Base-by-base conservation (phyloP, 2,113 vertebrate species). In the Malurus alboscapulatus region DNA sequence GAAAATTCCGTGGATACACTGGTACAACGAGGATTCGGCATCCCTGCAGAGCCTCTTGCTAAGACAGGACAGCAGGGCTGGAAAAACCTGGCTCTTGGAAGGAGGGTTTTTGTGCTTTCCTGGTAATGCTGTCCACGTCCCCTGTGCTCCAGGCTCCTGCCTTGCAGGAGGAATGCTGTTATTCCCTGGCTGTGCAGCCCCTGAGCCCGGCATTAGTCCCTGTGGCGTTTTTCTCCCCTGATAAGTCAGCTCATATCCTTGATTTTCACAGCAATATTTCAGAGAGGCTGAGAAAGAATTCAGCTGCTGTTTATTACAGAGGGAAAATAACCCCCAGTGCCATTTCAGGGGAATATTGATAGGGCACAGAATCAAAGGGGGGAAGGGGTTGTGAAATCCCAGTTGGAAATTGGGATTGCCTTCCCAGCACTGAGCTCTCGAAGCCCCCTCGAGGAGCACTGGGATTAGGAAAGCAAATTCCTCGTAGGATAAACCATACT, bases 221-320 rank as follows among this genome's bases (percentile, higher is more conserved):
- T 29, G 40, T 72, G 63, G 54, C 54, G 24, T 86, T 95, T 95
- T 88, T 40, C 88, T 90, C 72, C 58, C 55, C 67, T 80, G 79
- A 88, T 92, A 95, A 96, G 59, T 88, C 83, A 4, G 63, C 82
- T 92, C 88, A 83, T 86, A 90, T 19, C 79, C 93, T 90, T 86
- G 88, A 86, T 88, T 93, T 93, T 77, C 90, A 92, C 88, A 80
- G 92, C 88, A 86, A 55, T 95, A 95, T 86, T 93, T 93, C 90
- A 85, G 82, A 88, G 68, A 15, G 3, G 77, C 91, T 87, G 78
- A 92, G 89, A 7, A 2, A 87, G 90, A 85, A 76, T 91, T 90
- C 85, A 80, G 4, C 81, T 2, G 40, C 92, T 80, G 55, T 78
- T 88, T 57, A 7, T 66, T 85, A 54, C 75, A 16, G 10, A 44